A percentile compares a stretch with the other conserved stretches of the same genome.
Evolutionary conservation across 2,888 invertebrate species (phyloP).

Genomic region (Acutogordius australiensis): DNA sequence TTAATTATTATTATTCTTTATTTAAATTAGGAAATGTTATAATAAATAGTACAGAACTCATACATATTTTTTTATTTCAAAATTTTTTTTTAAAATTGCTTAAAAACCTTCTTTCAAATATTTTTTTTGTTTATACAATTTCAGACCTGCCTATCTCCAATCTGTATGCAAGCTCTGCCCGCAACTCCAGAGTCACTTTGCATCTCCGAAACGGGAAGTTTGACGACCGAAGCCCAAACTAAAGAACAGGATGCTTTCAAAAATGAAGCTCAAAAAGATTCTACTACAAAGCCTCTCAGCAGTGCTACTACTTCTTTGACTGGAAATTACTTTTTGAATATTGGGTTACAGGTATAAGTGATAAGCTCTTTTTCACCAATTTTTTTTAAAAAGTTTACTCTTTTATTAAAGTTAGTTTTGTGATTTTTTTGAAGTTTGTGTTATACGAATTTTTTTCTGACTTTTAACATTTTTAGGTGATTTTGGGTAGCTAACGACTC

Average conservation of each 20-base stretch:
- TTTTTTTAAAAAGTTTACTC: too few relatives aligned
- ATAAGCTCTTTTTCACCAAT: too few relatives aligned
- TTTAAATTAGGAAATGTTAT: too few relatives aligned
- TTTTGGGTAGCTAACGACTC: too few relatives aligned
- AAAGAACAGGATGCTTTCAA: neutral
- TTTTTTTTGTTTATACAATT: neutral
- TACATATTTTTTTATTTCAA: too few relatives aligned
- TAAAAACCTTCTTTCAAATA: too few relatives aligned
- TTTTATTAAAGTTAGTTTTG: neutral
- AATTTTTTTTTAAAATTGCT: too few relatives aligned
- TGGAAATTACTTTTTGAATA: slow-evolving; percentile 36
- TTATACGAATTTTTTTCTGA: too few relatives aligned
- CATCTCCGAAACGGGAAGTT: slow-evolving; percentile 44
- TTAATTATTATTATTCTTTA: slow-evolving; percentile 14
- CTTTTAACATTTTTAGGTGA: too few relatives aligned
- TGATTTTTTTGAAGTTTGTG: too few relatives aligned
- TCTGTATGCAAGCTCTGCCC: slow-evolving; percentile 82
- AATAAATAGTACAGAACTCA: too few relatives aligned
- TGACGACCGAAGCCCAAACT: neutral
- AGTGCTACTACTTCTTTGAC: slow-evolving; percentile 16
- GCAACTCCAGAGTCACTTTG: slow-evolving; percentile 82
- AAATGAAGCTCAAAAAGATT: neutral
- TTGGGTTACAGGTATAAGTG: slow-evolving; percentile 50
- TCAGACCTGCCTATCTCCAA: slow-evolving; percentile 62
- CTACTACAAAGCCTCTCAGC: too few relatives aligned